phyloP scores from a whole-genome alignment of 1,140 invertebrate genomes.

The Apis laboriosa region DNA sequence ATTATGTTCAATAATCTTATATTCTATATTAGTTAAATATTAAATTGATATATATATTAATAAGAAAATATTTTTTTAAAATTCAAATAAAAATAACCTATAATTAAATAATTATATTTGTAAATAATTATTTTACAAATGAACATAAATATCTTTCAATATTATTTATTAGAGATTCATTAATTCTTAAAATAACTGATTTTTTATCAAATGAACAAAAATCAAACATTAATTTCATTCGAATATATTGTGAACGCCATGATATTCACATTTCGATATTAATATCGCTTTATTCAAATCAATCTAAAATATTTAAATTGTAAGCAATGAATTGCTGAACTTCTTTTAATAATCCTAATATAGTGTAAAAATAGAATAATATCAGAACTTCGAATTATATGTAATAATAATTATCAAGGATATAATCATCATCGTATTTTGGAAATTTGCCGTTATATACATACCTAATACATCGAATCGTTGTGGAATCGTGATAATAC shows the following conservation, averaged over 20 bases:
- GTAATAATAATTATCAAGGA: constrained; percentile 3
- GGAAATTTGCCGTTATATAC: background rate
- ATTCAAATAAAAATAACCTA: too few species aligned
- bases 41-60: background rate
- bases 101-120: too few species aligned
- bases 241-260: too few species aligned
- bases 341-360: too few species aligned
- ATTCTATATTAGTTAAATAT: too few species aligned
- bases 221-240: background rate
- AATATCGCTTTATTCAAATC: background rate
- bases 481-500: background rate
- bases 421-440: background rate
- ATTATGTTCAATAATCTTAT: too few species aligned
- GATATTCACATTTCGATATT: too few species aligned
- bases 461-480: background rate
- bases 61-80: background rate
- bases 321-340: background rate
- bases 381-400: background rate
- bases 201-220: too few species aligned
- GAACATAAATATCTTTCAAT: background rate
- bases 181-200: too few species aligned
- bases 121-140: too few species aligned
- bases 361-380: background rate
- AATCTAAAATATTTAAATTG: background rate
- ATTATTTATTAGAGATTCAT: too few species aligned